These are phyloP conservation scores for Phyllostomus hastatus DNA, from an alignment of 2,113 vertebrate genomes.

Conservation along the genomic window DNA sequence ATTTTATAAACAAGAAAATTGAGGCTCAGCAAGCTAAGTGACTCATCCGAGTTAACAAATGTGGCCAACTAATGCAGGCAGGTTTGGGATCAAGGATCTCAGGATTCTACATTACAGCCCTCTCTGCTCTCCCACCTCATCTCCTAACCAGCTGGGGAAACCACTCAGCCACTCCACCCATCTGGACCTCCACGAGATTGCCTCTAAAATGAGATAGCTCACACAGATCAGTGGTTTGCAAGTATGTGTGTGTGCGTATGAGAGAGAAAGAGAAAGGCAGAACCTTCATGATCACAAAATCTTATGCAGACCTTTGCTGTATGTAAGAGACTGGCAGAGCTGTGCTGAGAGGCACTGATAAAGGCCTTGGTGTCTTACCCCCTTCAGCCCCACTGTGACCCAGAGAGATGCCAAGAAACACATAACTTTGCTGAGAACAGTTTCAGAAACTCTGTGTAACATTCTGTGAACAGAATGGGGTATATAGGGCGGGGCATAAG, in stretches of 20 bases:
- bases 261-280: not conserved
- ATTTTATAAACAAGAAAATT: not conserved
- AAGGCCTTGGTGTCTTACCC: not conserved
- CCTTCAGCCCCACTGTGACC: not conserved
- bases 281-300: not conserved
- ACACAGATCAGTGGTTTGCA: not conserved
- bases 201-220: not conserved
- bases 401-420: not conserved
- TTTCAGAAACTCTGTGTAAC: not conserved
- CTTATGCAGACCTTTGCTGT: not conserved
- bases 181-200: fast-evolving
- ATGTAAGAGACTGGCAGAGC: not conserved
- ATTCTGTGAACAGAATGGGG: not conserved
- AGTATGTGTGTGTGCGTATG: not conserved
- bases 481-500: not conserved
- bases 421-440: not conserved
- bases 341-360: not conserved
- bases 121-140: not conserved
- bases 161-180: not conserved
- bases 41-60: not conserved
- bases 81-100: not conserved
- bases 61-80: not conserved
- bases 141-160: not conserved
- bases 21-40: not conserved
- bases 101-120: not conserved